Base-by-base conservation (phyloP, 2,797 vertebrate genomes). In the Erpetoichthys calabaricus region DNA sequence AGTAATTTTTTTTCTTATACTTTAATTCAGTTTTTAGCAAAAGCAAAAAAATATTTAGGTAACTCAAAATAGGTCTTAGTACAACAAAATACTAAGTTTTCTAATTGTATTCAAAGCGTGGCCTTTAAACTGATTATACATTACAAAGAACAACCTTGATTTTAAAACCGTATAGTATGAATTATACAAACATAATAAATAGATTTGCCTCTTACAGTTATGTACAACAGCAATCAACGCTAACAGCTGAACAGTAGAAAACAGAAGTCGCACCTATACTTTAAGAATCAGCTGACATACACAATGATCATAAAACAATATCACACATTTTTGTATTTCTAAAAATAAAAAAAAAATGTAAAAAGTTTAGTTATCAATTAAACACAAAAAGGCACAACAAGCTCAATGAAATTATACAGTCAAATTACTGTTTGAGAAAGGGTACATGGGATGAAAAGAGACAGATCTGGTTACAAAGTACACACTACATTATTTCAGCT, bases 1-100 rank as follows among this genome's bases (percentile, higher is more conserved):
- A 25, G 25, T 25, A 25, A 25, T 25, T 25, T 55, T 72, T 84
- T 76, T 84, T 78, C 84, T 86, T 85, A 80, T 84, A 86, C 80
- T 88, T 89, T 86, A 88, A 86, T 89, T 85, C 85, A 85, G 79
- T 70, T 78, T 83, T 87, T 88, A 88, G 84, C 85, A 89, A 87
- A 88, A 81, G 83, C 85, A 86, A 87, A 88, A 86, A 86, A 86
- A 84, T 86, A 86, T 86, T 60, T 52, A 60, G 56, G 59, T 60
- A 63, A 85, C 83, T 84, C 84, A 87, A 85, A 86, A 88, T 84
- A 84, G 80, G 80, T 86, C 82, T 86, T 85, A 86, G 78, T 84
- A 84, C 82, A 86, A 81, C 78, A 86, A 88, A 86, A 87, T 80
- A 87, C 83, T 83, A 84, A 83, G 78, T 77, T 82, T 73, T 82